Base-by-base conservation (phyloP, 2,888 invertebrate species). In the Sesia apiformis region DNA sequence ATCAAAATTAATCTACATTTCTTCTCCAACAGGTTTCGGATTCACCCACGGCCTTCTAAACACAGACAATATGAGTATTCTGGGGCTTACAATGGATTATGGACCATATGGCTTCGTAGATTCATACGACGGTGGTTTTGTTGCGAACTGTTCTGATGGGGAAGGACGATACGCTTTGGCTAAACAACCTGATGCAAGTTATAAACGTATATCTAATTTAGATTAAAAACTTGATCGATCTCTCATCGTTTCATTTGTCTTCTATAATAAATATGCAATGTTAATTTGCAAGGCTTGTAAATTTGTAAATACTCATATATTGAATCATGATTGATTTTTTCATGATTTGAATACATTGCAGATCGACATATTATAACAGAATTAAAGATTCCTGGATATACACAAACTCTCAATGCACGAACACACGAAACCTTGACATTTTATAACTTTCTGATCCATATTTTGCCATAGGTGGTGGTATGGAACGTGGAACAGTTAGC, bases 21-120 rank as follows among this genome's bases (percentile, higher is more conserved):
- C 39, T 43, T 8, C 46, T 55, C 64, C 1, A 23, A 46, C 63
- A 90, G 89, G 88, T 46, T 63, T 90, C 4, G 90, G 90, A 1
- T 93, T 93, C 70, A 91, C 92, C 39, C 93, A 93, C 65, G 93
- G 93, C 4, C 88, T 92, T 1, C 67, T 92, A 4, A 92, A 92
- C 59, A 92, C 92, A 0, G 92, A 92, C 61, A 92, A 92, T 63
- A 91, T 92, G 90, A 93, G 92, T 67, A 84, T 93, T 38, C 67
- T 92, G n/a, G 93, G 93, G 0, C 66, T 93, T 0, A 93, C 93
- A 0, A 77, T 93, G 57, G 92, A 93, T 67, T 93, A 91, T 64
- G 93, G 93, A 0, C 93, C 93, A 0, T 93, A 88, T 70, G 93
- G 93, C 2, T 93, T 93, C 64, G 86, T 93, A 62, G 93, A 93